These are phyloP conservation scores for Paradoxurus hermaphroditus DNA, from an alignment of 2,113 vertebrate genomes.

Conservation along the genomic window DNA sequence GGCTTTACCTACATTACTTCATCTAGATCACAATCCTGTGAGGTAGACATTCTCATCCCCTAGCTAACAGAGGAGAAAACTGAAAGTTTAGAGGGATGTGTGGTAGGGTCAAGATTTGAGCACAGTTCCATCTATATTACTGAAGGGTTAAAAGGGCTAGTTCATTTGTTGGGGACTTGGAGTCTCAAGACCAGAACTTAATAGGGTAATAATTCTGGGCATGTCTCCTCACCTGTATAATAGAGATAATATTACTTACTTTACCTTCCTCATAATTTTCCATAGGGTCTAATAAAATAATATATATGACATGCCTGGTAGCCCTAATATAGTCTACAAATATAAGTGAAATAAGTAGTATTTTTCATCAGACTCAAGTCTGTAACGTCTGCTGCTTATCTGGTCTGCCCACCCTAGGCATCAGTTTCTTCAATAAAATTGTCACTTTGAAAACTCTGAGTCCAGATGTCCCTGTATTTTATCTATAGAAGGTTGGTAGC, in stretches of 20 bases:
- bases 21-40: background rate
- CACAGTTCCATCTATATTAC: background rate
- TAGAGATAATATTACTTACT: background rate
- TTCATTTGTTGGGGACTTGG: background rate
- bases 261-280: background rate
- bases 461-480: background rate
- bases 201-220: background rate
- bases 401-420: background rate
- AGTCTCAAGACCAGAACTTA: background rate
- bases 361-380: background rate
- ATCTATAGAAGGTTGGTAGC: background rate
- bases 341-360: background rate
- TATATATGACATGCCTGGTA: background rate
- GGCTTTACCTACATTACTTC: background rate
- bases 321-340: background rate
- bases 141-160: background rate
- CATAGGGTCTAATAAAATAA: background rate
- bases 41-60: background rate
- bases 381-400: conserved; percentile 31
- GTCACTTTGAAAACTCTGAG: background rate
- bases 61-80: background rate
- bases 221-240: background rate
- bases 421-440: conserved; percentile 30
- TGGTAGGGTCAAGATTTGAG: background rate
- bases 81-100: background rate